Percentiles rank a stretch among this genome's conserved stretches.
Conservation (phyloP, 2,797 vertebrate species). For the Tauraco hartlaubi region DNA sequence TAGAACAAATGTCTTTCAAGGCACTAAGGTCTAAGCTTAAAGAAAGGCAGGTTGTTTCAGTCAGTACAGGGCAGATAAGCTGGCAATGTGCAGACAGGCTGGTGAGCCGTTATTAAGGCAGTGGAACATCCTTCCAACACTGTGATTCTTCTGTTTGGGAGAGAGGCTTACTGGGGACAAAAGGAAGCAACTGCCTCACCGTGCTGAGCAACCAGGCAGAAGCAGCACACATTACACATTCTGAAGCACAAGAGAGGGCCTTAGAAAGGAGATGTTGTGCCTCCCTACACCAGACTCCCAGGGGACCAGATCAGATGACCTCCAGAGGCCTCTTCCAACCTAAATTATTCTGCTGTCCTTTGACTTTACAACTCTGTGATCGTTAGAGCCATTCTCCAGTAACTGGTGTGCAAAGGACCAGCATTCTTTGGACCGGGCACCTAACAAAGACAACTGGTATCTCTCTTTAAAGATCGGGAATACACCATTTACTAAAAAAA, state of each 20-base stretch:
- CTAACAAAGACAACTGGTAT: neutral
- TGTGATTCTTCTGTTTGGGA: neutral
- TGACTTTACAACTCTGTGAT: neutral
- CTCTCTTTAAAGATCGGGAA: neutral
- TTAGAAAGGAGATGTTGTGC: neutral
- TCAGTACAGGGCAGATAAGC: neutral
- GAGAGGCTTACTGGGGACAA: neutral
- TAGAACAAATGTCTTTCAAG: neutral
- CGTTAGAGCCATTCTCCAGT: neutral
- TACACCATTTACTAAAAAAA: neutral
- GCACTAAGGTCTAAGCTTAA: neutral
- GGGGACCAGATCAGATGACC: neutral
- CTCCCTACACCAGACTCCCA: neutral
- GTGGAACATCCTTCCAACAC: neutral
- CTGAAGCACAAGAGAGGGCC: neutral
- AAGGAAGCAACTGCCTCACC: neutral
- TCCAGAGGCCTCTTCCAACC: neutral
- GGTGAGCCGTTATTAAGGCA: neutral
- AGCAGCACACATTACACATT: neutral
- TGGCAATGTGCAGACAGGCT: neutral
- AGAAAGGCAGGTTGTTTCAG: neutral
- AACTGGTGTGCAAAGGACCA: neutral
- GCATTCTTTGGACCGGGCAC: neutral
- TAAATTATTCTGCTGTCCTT: neutral
- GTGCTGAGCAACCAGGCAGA: neutral